Evolutionary conservation across 2,888 invertebrate species (phyloP).

Genomic region (Noctua pronuba): DNA sequence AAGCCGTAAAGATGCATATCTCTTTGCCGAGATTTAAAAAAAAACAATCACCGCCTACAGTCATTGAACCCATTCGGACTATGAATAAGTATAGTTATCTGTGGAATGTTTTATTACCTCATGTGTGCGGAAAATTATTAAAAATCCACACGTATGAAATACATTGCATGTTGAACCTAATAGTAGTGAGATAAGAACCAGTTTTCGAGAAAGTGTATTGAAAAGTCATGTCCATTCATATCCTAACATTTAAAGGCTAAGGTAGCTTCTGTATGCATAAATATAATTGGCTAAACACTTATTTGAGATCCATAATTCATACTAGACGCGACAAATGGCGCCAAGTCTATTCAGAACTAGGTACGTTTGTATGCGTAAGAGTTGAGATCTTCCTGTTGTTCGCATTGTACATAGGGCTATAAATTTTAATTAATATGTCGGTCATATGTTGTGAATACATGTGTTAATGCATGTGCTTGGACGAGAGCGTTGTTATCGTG

Average conservation of each 20-base stretch:
- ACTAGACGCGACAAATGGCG: conserved; percentile 25
- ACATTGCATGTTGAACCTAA: too few species aligned
- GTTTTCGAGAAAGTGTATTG: too few species aligned
- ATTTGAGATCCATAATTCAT: conserved; percentile 35
- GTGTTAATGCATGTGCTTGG: conserved; percentile 9
- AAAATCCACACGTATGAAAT: too few species aligned
- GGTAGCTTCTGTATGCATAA: not conserved
- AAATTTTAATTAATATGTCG: conserved; percentile 51
- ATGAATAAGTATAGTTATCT: too few species aligned
- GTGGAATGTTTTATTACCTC: too few species aligned
- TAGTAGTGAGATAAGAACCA: too few species aligned
- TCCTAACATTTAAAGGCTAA: not conserved
- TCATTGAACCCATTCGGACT: too few species aligned
- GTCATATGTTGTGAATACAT: conserved; percentile 30
- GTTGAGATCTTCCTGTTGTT: conserved; percentile 42
- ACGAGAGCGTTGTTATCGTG: not conserved
- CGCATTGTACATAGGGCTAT: conserved; percentile 22
- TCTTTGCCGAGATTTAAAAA: too few species aligned
- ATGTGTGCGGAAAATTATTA: too few species aligned
- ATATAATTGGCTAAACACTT: not conserved
- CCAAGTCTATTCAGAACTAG: conserved; percentile 16
- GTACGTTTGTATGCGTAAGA: conserved; percentile 25
- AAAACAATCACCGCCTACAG: too few species aligned
- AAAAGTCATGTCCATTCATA: not conserved
- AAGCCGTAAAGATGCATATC: too few species aligned